Base-by-base conservation (phyloP, 2,888 invertebrate species). In the Drosophila melanosoma region DNA sequence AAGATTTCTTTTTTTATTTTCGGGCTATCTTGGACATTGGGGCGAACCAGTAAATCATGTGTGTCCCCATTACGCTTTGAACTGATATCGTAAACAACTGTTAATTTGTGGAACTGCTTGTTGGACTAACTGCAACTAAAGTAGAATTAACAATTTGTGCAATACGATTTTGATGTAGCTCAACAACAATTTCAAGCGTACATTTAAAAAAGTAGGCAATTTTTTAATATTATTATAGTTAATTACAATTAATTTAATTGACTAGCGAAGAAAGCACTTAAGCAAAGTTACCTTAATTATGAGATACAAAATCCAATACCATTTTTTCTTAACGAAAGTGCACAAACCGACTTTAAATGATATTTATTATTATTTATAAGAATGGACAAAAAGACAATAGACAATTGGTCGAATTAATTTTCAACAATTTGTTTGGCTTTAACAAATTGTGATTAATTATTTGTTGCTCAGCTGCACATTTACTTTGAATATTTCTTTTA, bases 1-100 rank as follows among this genome's bases (percentile, higher is more conserved):
- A 74, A 58, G 42, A 59, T 61, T 45, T 45, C 45, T 8, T 45
- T 45, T 23, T 23, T 10, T 17, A 64, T 62, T 64, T 40, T 54
- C 54, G 60, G 33, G 0, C 26, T 56, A 45, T 45, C 52, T 42
- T 45, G 51, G 6, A 48, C 56, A 12, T 51, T 60, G 40, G 26
- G 36, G 48, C 38, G 35, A 51, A 64, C 33, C 51, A 33, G 40
- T 63, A 58, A 67, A 67, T 56, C 59, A 29, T 63, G 40, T 48
- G 57, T 29, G 36, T 38, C 17, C 20, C 20, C 20, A 20, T 53
- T 53, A 23, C 15, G 5, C 15, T 63, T 32, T 7, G n/a, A 58
- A 23, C 32, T 59, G 26, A 17, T 11, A 15, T n/a, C 45, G 29
- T 12, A 45, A 20, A 20, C 56, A 62, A 33, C 36, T 48, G 45